phyloP scores from a whole-genome alignment of 2,113 vertebrate genomes.

The Takifugu bimaculatus region DNA sequence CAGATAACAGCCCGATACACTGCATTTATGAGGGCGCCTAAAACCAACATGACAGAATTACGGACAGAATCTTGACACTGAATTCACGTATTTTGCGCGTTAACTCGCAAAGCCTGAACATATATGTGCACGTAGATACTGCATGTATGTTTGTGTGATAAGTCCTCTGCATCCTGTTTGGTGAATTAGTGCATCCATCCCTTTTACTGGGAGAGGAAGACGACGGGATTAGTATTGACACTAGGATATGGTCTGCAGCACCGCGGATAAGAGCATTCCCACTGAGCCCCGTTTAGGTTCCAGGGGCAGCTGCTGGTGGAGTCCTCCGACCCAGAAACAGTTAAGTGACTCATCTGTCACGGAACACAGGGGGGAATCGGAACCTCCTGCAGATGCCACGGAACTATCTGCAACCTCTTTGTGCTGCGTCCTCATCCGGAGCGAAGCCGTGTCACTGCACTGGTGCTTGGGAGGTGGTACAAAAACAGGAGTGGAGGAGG shows the following conservation, averaged over 20 bases:
- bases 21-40: not conserved
- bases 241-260: conserved; percentile 32
- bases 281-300: conserved; percentile 32
- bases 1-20: not conserved
- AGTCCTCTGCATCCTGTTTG: not conserved
- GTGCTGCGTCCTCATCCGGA: conserved; percentile 20
- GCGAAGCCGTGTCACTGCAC: conserved; percentile 40
- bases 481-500: conserved; percentile 42
- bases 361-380: conserved; percentile 23
- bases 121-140: not conserved
- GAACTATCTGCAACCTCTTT: conserved; percentile 45
- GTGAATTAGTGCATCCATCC: conserved; percentile 30
- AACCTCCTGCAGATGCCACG: conserved; percentile 42
- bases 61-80: not conserved
- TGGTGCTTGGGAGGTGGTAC: conserved; percentile 34
- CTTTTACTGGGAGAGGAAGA: conserved; percentile 26
- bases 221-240: conserved; percentile 51
- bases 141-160: not conserved
- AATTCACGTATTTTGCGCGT: too few relatives aligned
- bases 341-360: conserved; percentile 47
- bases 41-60: not conserved
- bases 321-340: conserved; percentile 13
- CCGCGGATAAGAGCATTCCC: conserved; percentile 40
- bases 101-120: not conserved
- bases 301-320: conserved; percentile 27